These are phyloP conservation scores for Philhelius pedissequus DNA, from an alignment of 2,888 invertebrate species.

Conservation along the genomic window DNA sequence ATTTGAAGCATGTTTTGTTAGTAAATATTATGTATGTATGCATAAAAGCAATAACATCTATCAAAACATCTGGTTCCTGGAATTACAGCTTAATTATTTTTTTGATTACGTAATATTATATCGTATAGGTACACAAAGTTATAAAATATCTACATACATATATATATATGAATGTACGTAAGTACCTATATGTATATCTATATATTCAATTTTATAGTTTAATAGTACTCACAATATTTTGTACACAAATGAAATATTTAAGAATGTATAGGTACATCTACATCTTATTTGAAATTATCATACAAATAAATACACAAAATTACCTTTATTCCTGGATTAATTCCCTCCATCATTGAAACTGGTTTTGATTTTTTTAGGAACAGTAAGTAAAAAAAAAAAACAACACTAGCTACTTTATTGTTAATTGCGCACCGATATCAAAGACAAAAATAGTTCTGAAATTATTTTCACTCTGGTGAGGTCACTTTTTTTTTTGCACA, in stretches of 20 bases:
- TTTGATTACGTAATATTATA: constrained; percentile 49
- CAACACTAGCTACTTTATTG: constrained; percentile 2
- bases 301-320: constrained; percentile 22
- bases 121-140: background rate
- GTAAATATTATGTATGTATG: background rate
- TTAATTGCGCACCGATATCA: constrained; percentile 30
- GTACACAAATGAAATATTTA: background rate
- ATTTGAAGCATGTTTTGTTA: too few relatives aligned
- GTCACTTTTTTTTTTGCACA: constrained; percentile 27
- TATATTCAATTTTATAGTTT: too few relatives aligned
- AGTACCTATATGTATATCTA: too few relatives aligned
- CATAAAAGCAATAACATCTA: background rate
- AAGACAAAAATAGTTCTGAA: constrained; percentile 3
- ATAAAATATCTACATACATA: background rate
- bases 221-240: background rate
- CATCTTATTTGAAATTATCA: background rate
- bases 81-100: constrained; percentile 35
- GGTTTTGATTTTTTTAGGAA: constrained; percentile 10
- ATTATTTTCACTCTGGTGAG: constrained; percentile 27
- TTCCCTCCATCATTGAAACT: constrained; percentile 43
- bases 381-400: background rate
- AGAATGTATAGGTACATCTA: background rate
- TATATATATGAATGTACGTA: background rate
- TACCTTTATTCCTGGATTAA: constrained; percentile 26
- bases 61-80: constrained; percentile 45